phyloP scores from a whole-genome alignment of 2,888 invertebrate genomes.

The Hirtodrosophila confusa region DNA sequence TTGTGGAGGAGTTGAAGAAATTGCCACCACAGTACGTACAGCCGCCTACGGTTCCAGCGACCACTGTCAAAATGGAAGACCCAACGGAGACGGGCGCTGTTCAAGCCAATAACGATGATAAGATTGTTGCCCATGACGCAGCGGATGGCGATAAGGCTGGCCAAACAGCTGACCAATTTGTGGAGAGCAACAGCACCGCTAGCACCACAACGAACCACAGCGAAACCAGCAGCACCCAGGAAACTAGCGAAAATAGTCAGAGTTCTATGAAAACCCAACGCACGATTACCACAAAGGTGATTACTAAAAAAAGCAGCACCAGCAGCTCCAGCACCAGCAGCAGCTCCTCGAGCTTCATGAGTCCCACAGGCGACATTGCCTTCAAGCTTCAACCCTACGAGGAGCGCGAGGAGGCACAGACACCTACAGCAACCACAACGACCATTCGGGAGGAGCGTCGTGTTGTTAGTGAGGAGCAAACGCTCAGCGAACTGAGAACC shows the following conservation, averaged over 20 bases:
- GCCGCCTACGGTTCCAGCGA: slow-evolving; percentile 64
- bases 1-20: slow-evolving; percentile 81
- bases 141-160: slow-evolving; percentile 34
- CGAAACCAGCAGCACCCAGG: slow-evolving; percentile 34
- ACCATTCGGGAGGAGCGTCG: slow-evolving; percentile 78
- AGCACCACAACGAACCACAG: slow-evolving; percentile 36
- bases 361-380: slow-evolving; percentile 54
- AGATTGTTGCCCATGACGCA: slow-evolving; percentile 60
- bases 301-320: slow-evolving; percentile 62
- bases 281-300: slow-evolving; percentile 58
- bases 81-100: slow-evolving; percentile 24
- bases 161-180: slow-evolving; percentile 26
- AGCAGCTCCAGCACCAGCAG: slow-evolving; percentile 29
- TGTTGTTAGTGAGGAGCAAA: slow-evolving; percentile 76
- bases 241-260: slow-evolving; percentile 38
- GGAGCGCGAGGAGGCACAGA: slow-evolving; percentile 56
- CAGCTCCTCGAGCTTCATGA: slow-evolving; percentile 18
- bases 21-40: slow-evolving; percentile 60
- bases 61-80: slow-evolving; percentile 49
- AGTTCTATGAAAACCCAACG: slow-evolving; percentile 47
- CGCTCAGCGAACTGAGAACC: slow-evolving; percentile 75
- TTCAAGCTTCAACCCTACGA: slow-evolving; percentile 79
- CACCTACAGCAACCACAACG: slow-evolving; percentile 29
- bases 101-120: slow-evolving; percentile 47
- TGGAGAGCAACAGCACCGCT: slow-evolving; percentile 16